Evolutionary conservation across 2,113 vertebrate genomes (phyloP).

Genomic region (Nestor notabilis): DNA sequence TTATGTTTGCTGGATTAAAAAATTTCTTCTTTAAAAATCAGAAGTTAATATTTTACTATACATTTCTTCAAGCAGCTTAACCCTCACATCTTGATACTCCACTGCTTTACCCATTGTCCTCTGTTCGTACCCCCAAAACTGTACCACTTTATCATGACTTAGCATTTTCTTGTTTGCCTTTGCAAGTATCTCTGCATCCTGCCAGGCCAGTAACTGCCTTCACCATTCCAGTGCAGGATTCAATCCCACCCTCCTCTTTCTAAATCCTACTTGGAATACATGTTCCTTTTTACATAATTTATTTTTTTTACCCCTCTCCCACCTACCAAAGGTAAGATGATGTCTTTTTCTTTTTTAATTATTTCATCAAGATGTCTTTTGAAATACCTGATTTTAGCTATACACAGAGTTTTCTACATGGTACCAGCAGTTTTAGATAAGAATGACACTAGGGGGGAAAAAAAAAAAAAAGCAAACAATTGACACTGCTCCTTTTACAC

Average conservation of each 20-base stretch:
- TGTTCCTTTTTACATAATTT: not conserved
- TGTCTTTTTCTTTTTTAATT: not conserved
- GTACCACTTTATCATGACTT: not conserved
- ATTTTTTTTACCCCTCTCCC: not conserved
- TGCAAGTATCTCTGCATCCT: not conserved
- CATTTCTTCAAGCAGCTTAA: not conserved
- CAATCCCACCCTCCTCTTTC: not conserved
- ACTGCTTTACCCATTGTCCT: not conserved
- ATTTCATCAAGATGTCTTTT: not conserved
- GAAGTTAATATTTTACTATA: not conserved
- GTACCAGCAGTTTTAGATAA: not conserved
- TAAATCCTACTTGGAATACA: not conserved
- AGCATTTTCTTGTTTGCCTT: not conserved
- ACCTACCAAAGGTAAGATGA: not conserved
- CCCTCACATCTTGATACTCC: rapidly evolving
- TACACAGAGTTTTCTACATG: not conserved
- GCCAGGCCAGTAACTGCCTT: not conserved
- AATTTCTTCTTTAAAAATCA: not conserved
- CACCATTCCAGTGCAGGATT: not conserved
- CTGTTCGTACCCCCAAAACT: rapidly evolving
- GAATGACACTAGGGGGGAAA: not conserved
- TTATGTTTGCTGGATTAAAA: not conserved
- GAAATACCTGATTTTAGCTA: not conserved
- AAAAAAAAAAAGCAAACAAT: not conserved
- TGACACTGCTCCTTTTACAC: not conserved